phyloP scores from a whole-genome alignment of 2,113 vertebrate species.

The Nipponia nippon region DNA sequence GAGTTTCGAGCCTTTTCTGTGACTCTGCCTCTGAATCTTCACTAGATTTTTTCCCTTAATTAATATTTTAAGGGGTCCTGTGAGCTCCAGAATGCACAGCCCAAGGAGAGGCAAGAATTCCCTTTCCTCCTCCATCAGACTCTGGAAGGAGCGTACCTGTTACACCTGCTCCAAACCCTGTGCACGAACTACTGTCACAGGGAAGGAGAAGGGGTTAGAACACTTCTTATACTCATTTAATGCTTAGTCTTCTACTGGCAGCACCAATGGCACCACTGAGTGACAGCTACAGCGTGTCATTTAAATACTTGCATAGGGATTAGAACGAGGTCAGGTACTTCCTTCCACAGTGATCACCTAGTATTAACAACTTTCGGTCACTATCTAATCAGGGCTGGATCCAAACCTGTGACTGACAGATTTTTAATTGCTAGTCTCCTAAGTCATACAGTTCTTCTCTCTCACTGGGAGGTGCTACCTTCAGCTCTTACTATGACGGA shows the following conservation, averaged over 20 bases:
- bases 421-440: slow-evolving; percentile 57
- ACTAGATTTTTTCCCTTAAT: background rate
- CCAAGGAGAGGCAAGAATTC: background rate
- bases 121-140: background rate
- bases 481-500: slow-evolving; percentile 3
- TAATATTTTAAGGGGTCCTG: background rate
- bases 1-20: background rate
- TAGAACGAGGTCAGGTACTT: background rate
- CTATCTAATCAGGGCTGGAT: slow-evolving; percentile 26
- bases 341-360: background rate
- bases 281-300: background rate
- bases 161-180: background rate
- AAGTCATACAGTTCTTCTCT: background rate
- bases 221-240: background rate
- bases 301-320: slow-evolving; percentile 5
- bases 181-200: background rate
- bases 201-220: background rate
- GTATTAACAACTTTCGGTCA: slow-evolving; percentile 20
- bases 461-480: slow-evolving; percentile 36
- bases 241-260: background rate
- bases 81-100: background rate
- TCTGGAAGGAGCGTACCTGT: background rate
- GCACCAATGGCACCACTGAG: background rate
- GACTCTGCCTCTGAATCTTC: background rate
- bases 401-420: slow-evolving; percentile 49